Evolutionary conservation across 2,797 vertebrate genomes (phyloP).

Genomic region (Sciaenops ocellatus): DNA sequence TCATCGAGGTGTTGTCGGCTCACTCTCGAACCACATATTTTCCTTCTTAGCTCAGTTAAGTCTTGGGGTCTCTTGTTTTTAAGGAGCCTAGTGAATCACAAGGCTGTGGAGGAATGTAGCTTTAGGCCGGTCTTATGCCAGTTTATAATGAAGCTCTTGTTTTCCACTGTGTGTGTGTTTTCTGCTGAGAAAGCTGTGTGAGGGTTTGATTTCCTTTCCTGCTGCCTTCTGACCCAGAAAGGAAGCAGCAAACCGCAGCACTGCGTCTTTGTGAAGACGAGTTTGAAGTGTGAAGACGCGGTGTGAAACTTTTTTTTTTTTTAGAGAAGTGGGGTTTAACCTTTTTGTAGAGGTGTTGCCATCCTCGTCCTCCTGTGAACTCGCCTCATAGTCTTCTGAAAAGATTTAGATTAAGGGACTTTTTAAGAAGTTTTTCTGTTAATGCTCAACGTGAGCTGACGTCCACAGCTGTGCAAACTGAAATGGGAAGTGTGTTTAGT

Average conservation of each 20-base stretch:
- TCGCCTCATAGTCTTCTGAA: background rate
- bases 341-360: background rate
- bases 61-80: constrained; percentile 36
- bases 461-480: constrained; percentile 26
- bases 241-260: constrained; percentile 35
- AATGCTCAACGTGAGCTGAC: background rate
- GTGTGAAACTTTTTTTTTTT: constrained; percentile 12
- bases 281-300: background rate
- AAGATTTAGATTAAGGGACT: background rate
- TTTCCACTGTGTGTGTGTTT: constrained; percentile 54
- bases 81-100: constrained; percentile 78
- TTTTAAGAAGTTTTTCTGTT: background rate
- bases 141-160: constrained; percentile 75
- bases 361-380: background rate
- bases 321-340: background rate
- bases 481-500: constrained; percentile 2
- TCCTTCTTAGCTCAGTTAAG: constrained; percentile 22
- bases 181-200: constrained; percentile 69
- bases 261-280: background rate
- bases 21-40: constrained; percentile 14
- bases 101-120: constrained; percentile 76
- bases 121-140: constrained; percentile 56
- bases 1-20: background rate
- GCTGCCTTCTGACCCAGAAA: constrained; percentile 58
- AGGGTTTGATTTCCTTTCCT: constrained; percentile 57